Percentiles rank a stretch among this genome's conserved stretches.
Evolutionary conservation across 2,797 vertebrate species (phyloP).

Genomic region (Sebastes trivittatus): DNA sequence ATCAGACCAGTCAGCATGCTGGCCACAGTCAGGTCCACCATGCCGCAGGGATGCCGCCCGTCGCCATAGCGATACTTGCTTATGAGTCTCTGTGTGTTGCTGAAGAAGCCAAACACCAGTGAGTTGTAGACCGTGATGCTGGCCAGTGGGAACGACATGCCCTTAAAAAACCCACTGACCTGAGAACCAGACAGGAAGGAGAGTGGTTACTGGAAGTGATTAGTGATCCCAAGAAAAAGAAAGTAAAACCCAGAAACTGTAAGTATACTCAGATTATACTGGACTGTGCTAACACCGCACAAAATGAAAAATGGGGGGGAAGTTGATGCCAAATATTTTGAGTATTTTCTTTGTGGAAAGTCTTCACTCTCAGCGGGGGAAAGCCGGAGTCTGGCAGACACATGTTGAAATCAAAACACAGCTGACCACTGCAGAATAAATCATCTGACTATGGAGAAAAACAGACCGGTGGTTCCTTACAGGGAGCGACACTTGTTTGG

Average conservation of each 20-base stretch:
- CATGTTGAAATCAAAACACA: conserved; percentile 18
- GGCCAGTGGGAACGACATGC: conserved; percentile 95
- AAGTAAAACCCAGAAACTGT: background rate
- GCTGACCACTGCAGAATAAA: background rate
- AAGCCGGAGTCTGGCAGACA: background rate
- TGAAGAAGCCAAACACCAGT: conserved; percentile 93
- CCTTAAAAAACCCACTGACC: conserved; percentile 94
- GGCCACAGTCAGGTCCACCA: conserved; percentile 86
- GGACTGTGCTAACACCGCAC: background rate
- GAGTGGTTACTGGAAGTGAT: background rate
- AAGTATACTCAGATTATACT: background rate
- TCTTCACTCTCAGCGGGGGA: background rate
- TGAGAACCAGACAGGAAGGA: conserved; percentile 44
- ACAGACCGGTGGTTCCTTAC: background rate
- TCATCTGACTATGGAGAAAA: background rate
- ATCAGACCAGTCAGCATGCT: conserved; percentile 87
- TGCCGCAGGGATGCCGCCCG: conserved; percentile 36
- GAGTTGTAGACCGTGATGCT: conserved; percentile 94
- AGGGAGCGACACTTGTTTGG: background rate
- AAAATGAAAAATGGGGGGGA: background rate
- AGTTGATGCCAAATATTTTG: conserved; percentile 1
- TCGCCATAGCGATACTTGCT: conserved; percentile 83
- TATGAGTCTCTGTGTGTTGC: conserved; percentile 88
- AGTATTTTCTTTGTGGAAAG: background rate
- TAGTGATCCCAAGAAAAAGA: background rate